Evolutionary conservation across 2,888 invertebrate species (phyloP), one percentile per base, ranked within the genome.

Genomic region (Andricus curvator): DNA sequence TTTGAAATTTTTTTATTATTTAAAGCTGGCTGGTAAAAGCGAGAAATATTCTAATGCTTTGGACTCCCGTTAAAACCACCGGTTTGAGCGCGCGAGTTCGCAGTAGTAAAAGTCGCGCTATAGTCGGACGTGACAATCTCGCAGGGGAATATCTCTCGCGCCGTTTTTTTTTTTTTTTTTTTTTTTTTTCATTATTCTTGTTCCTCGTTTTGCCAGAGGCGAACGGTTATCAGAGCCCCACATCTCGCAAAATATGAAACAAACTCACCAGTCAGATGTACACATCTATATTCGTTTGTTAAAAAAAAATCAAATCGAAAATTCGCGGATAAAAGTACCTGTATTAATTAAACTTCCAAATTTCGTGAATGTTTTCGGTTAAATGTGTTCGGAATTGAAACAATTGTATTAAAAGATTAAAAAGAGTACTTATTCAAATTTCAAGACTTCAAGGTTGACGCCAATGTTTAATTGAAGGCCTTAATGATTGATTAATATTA

Each of bases 71-170:
- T 62, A 62, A 62, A 62, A 25, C 5, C 62, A 25, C 62, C 62
- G 62, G 62, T 62, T 62, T 25, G 25, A 48, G 48, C 9, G 70
- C 8, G 29, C 25, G 70, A 51, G 51, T 33, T 33, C 33, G 29
- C 51, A 74, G 70, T 70, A 70, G 70, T 74, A 48, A 74, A 74
- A 8, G 51, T 56, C 70, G 9, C 20, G n/a, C 70, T 56, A 74
- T 51, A 56, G 70, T 74, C 51, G 51, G 70, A 74, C 70, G 51
- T 44, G 70, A 70, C 51, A 51, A 51, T 56, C 70, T 74, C 29
- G 29, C 33, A 56, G 51, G 51, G 51, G 70, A 74, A 51, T 74
- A 74, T 74, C 70, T 74, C 29, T 74, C 1, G 22, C 44, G 8
- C 11, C 5, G 22, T 67, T n/a, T 70, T 37, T 37, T 37, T 25